Conservation (phyloP, 2,113 vertebrate genomes). For the Hippocampus guttulatus region DNA sequence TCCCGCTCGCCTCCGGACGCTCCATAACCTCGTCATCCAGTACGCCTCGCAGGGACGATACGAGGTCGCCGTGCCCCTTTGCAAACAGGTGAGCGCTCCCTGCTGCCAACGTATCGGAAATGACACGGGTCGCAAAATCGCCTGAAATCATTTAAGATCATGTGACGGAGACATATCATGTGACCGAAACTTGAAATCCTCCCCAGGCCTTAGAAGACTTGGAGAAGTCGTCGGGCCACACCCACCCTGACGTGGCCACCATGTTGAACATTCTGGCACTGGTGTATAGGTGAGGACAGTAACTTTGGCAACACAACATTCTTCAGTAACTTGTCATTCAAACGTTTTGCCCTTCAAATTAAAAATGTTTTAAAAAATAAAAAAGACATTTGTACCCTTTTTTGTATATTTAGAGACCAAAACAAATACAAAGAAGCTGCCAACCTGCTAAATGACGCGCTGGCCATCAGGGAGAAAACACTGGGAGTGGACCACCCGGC, state of each 20-base stretch:
- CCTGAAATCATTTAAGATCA: neutral
- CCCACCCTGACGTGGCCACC: slow-evolving; percentile 85
- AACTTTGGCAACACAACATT: neutral
- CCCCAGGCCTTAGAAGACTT: slow-evolving; percentile 82
- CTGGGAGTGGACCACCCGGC: slow-evolving; percentile 82
- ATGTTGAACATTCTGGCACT: slow-evolving; percentile 88
- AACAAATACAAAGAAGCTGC: slow-evolving; percentile 90
- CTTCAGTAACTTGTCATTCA: neutral
- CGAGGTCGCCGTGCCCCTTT: slow-evolving; percentile 84
- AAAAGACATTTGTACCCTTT: neutral
- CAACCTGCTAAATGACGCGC: slow-evolving; percentile 80
- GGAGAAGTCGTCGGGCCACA: slow-evolving; percentile 85
- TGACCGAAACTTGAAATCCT: neutral
- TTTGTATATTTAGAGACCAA: slow-evolving; percentile 74
- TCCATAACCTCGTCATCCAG: slow-evolving; percentile 89
- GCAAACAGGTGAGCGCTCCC: slow-evolving; percentile 69
- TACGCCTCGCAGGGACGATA: slow-evolving; percentile 85
- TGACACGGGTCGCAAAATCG: neutral
- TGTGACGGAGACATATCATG: neutral
- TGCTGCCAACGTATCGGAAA: neutral
- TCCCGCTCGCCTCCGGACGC: slow-evolving; percentile 79
- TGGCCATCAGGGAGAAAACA: slow-evolving; percentile 83
- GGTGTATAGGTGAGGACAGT: slow-evolving; percentile 78
- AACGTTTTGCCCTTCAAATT: neutral
- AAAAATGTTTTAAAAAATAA: no score